phyloP scores from a whole-genome alignment of 2,888 invertebrate species.

The Drepanosiphum platanoidis region DNA sequence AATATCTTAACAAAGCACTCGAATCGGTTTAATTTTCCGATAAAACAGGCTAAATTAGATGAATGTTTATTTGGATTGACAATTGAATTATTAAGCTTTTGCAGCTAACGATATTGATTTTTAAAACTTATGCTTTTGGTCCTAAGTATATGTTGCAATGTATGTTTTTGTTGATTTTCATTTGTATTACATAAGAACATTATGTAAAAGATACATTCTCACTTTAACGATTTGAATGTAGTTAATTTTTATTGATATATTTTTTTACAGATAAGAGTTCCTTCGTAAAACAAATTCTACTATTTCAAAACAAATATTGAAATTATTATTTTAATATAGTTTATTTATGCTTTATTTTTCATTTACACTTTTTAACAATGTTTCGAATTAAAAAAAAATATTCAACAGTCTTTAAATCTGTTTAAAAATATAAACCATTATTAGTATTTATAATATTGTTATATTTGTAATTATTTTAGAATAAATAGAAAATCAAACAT shows the following conservation, averaged over 20 bases:
- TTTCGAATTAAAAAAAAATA: background rate
- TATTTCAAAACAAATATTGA: conserved; percentile 21
- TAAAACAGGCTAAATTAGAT: too few relatives aligned
- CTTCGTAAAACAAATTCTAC: background rate
- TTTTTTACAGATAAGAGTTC: conserved; percentile 38
- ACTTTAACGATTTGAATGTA: too few relatives aligned
- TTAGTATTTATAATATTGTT: conserved; percentile 11
- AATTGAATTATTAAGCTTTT: too few relatives aligned
- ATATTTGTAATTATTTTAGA: conserved; percentile 18
- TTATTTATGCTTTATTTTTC: background rate
- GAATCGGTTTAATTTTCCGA: too few relatives aligned
- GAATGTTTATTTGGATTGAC: too few relatives aligned
- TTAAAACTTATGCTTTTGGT: too few relatives aligned
- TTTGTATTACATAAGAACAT: too few relatives aligned
- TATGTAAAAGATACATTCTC: too few relatives aligned
- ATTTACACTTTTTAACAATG: background rate
- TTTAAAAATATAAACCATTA: conserved; percentile 21
- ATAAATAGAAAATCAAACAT: conserved; percentile 69
- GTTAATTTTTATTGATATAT: background rate
- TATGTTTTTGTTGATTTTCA: too few relatives aligned
- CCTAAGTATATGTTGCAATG: too few relatives aligned
- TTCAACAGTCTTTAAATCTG: conserved; percentile 20
- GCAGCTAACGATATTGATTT: too few relatives aligned
- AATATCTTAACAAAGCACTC: too few relatives aligned
- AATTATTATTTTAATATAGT: background rate